Percentiles rank a stretch among this genome's conserved stretches.
These are phyloP conservation scores for Protonibea diacanthus DNA, from an alignment of 2,797 vertebrate genomes.

Conservation along the genomic window DNA sequence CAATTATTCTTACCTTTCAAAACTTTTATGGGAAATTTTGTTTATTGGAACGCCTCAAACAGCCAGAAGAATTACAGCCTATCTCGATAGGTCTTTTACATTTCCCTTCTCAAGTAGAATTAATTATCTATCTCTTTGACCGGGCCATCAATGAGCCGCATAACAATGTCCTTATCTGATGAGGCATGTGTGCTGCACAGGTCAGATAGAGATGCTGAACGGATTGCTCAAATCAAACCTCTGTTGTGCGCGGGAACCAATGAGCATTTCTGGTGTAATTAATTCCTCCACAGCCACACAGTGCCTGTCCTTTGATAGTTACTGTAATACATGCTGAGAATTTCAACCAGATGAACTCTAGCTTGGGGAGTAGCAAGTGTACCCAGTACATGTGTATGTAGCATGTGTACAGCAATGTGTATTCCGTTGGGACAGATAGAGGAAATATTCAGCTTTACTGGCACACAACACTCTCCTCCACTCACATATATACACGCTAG, in stretches of 20 bases:
- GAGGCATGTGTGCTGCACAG: constrained; percentile 35
- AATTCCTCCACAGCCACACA: constrained; percentile 31
- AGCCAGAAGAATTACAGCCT: constrained; percentile 19
- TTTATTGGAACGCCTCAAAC: constrained; percentile 28
- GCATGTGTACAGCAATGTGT: neutral
- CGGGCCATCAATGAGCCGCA: constrained; percentile 30
- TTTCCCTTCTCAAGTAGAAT: constrained; percentile 20
- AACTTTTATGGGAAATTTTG: constrained; percentile 20
- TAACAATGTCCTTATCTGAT: constrained; percentile 53
- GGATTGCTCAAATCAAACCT: constrained; percentile 43
- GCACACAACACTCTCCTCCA: constrained; percentile 1
- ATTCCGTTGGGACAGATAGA: neutral
- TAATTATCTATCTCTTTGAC: constrained; percentile 46
- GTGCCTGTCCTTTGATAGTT: constrained; percentile 18
- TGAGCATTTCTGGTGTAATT: constrained; percentile 37
- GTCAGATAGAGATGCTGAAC: constrained; percentile 52
- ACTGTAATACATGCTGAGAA: constrained; percentile 38
- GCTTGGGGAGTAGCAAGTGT: neutral
- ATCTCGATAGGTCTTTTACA: constrained; percentile 1
- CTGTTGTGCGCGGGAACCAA: neutral
- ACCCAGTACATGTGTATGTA: neutral
- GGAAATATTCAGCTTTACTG: constrained; percentile 10
- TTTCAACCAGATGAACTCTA: constrained; percentile 28
- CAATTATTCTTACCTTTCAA: constrained; percentile 45
- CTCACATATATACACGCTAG: neutral